Conservation (phyloP, 1,140 invertebrate species). For the Phthorimaea operculella region DNA sequence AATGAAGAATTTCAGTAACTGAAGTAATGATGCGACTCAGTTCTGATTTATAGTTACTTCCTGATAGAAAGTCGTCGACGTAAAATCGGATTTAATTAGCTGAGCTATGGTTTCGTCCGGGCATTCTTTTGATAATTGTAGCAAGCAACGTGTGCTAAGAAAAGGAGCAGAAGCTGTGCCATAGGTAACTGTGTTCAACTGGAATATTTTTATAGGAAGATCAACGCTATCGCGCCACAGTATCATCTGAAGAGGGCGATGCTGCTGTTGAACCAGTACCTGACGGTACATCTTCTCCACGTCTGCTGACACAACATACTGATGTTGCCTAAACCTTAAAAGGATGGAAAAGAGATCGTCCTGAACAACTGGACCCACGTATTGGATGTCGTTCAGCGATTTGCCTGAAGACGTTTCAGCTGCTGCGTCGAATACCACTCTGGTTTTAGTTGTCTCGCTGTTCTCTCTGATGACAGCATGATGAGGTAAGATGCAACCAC, state of each 20-base stretch:
- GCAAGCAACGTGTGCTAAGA: slow-evolving; percentile 12
- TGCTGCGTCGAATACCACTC: slow-evolving; percentile 52
- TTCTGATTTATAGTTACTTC: slow-evolving; percentile 1
- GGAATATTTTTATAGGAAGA: slow-evolving; percentile 17
- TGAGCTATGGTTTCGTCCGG: not conserved
- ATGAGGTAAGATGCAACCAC: slow-evolving; percentile 27
- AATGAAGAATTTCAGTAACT: slow-evolving; percentile 7
- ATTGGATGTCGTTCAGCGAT: slow-evolving; percentile 43
- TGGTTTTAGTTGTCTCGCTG: slow-evolving; percentile 32
- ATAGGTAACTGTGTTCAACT: slow-evolving; percentile 28
- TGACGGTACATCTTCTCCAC: slow-evolving; percentile 47
- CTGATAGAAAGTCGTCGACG: slow-evolving; percentile 13
- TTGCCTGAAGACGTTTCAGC: slow-evolving; percentile 28
- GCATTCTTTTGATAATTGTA: slow-evolving; percentile 11
- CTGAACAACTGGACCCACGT: slow-evolving; percentile 46
- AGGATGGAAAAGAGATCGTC: slow-evolving; percentile 44
- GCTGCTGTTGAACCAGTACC: slow-evolving; percentile 23
- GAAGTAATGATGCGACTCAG: not conserved
- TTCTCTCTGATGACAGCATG: slow-evolving; percentile 32
- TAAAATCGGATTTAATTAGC: slow-evolving; percentile 10
- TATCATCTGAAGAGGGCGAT: slow-evolving; percentile 32
- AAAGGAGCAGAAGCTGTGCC: slow-evolving; percentile 25
- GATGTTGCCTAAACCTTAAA: slow-evolving; percentile 30
- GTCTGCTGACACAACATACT: slow-evolving; percentile 28
- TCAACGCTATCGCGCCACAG: slow-evolving; percentile 17